A percentile compares a stretch with the other conserved stretches of the same genome.
Evolutionary conservation across 2,888 invertebrate genomes (phyloP).

Genomic region (Dugesia japonica): DNA sequence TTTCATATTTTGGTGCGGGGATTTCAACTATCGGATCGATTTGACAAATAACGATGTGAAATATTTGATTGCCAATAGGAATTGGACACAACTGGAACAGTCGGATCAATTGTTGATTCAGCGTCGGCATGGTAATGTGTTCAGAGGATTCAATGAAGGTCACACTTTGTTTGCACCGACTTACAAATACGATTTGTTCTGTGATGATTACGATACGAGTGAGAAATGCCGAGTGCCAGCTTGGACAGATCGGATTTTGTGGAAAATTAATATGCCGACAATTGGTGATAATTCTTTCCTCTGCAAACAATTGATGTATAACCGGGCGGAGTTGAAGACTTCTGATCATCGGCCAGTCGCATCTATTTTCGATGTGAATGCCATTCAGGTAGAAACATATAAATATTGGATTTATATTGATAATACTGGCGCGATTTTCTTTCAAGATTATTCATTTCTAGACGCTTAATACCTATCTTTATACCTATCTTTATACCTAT

Average conservation of each 20-base stretch:
- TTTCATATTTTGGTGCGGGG: conserved; percentile 97
- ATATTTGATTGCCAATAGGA: conserved; percentile 61
- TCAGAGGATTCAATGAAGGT: conserved; percentile 67
- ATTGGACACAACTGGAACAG: conserved; percentile 61
- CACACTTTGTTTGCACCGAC: conserved; percentile 78
- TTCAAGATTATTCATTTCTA: no score
- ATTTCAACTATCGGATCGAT: conserved; percentile 93
- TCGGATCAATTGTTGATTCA: conserved; percentile 66
- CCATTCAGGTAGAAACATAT: neutral
- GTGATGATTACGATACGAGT: conserved; percentile 56
- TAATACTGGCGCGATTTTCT: neutral
- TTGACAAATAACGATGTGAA: conserved; percentile 83
- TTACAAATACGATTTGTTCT: conserved; percentile 84
- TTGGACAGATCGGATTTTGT: conserved; percentile 81
- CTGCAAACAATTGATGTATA: conserved; percentile 70
- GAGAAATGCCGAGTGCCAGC: conserved; percentile 67
- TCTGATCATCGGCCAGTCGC: conserved; percentile 88
- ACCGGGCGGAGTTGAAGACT: conserved; percentile 80
- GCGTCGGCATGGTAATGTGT: conserved; percentile 43
- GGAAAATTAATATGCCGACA: conserved; percentile 29
- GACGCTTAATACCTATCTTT: no score
- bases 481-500: no score
- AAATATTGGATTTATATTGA: no score
- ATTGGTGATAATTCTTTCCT: conserved; percentile 52
- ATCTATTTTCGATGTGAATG: conserved; percentile 64